Evolutionary conservation across 1,140 invertebrate species (phyloP).

Genomic region (Oncopeltus fasciatus): DNA sequence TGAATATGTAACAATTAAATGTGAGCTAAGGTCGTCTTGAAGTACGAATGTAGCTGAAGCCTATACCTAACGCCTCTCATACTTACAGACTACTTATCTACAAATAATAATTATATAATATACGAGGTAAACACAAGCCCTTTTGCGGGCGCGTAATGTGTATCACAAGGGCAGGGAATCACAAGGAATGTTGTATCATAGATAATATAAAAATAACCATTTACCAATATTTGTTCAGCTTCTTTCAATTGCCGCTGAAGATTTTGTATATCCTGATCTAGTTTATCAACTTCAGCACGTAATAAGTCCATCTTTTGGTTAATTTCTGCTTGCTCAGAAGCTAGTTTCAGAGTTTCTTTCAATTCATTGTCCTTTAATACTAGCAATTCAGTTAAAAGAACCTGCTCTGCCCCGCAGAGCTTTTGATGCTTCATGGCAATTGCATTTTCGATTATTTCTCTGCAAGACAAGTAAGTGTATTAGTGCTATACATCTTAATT

Average conservation of each 20-base stretch:
- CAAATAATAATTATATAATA: no score
- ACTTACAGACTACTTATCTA: no score
- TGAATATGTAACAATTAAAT: no score
- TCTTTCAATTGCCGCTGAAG: slow-evolving; percentile 88
- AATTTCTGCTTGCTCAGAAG: slow-evolving; percentile 81
- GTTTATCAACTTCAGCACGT: slow-evolving; percentile 75
- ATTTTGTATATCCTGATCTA: slow-evolving; percentile 84
- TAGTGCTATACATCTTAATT: not conserved
- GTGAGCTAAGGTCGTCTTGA: no score
- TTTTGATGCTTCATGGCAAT: slow-evolving; percentile 75
- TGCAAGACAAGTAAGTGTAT: slow-evolving; percentile 31
- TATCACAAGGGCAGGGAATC: no score
- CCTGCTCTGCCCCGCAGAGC: slow-evolving; percentile 60
- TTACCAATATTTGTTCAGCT: slow-evolving; percentile 73
- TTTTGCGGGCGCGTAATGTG: no score
- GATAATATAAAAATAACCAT: slow-evolving; percentile 14
- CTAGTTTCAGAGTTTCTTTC: slow-evolving; percentile 67
- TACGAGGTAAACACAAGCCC: no score
- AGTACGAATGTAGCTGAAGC: no score
- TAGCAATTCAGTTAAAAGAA: slow-evolving; percentile 71
- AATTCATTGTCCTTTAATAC: slow-evolving; percentile 82
- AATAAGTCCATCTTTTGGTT: slow-evolving; percentile 83
- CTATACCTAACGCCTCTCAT: no score
- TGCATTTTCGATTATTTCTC: slow-evolving; percentile 85
- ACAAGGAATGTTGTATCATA: no score